Conservation (phyloP, 2,113 vertebrate species). For the Brachypodius melanocephalos region DNA sequence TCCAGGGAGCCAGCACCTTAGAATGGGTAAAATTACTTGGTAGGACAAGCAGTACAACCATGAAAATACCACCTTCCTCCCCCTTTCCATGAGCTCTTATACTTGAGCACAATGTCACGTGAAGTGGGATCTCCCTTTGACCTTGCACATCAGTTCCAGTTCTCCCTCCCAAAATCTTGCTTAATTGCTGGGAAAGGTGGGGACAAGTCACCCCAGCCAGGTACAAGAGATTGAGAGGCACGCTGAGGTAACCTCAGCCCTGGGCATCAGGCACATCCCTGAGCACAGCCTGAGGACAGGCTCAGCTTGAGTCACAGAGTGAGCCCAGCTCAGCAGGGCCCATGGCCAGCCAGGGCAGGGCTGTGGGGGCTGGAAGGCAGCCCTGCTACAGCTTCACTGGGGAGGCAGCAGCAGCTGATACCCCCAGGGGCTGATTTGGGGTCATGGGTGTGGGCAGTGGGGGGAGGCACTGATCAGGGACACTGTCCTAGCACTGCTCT, state of each 20-base stretch:
- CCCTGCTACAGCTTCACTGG: neutral
- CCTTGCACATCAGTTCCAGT: neutral
- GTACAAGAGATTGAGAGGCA: neutral
- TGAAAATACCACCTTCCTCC: neutral
- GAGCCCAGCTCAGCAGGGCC: neutral
- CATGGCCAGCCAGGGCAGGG: neutral
- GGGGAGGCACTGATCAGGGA: neutral
- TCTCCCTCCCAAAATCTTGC: neutral
- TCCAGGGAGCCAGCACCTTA: neutral
- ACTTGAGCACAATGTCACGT: neutral
- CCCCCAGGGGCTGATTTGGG: neutral
- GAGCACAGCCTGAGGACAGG: no score
- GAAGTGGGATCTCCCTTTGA: neutral
- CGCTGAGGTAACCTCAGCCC: neutral
- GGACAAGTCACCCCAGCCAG: no score
- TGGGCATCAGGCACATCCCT: fast-evolving
- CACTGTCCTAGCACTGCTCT: neutral
- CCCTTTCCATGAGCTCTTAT: neutral
- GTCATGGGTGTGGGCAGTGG: no score
- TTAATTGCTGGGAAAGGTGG: neutral
- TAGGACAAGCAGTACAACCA: neutral
- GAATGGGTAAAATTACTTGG: neutral
- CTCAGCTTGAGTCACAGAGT: neutral
- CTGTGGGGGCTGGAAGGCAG: neutral
- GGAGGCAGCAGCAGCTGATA: neutral